Base-by-base conservation (phyloP, 30 jellyfish, hydroid and myxozoan species). In the Nemopilema nomurai region DNA sequence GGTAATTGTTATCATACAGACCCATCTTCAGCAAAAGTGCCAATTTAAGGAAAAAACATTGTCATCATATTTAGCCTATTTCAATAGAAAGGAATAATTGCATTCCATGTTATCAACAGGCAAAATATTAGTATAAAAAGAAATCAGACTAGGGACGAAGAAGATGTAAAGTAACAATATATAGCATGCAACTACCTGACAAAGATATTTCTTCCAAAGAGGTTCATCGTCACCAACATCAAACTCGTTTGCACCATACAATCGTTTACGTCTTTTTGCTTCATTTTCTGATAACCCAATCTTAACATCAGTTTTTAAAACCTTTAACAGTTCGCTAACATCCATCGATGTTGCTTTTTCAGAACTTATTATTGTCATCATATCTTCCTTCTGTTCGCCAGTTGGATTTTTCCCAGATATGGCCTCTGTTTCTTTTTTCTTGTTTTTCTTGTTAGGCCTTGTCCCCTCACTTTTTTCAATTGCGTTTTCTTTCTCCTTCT, bases 161-260 rank as follows among this genome's bases (percentile, higher is more conserved):
- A 41, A 6, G 6, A 41, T 3, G 13, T 41, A 13, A 41, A 3
- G 57, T 13, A 41, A 41, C 57, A 41, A 3, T 41, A 13, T 13
- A 13, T 41, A 13, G 9, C 57, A 41, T n/a, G n/a, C 57, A 41
- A 41, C 31, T 24, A 93, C 99, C 96, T 90, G 97, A 66, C 83
- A 80, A 19, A 95, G 79, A 68, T 89, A 95, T 74, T 95, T 95
- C 77, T 84, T 80, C 99, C 99, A 95, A 18, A 95, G 76, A 16
- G 99, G 99, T 0, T 30, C 71, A 49, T 95, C 97, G 69, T 86
- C 99, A 16, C 97, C 96, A 67, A 82, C 99, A 90, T 95, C 99
- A 90, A 95, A 95, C 20, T 95, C 99, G 77, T 95, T 95, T 28
- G 74, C 30, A 22, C 99, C 99, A 72, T 95, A 89, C 1, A 67